Percentiles rank a stretch among this genome's conserved stretches.
Conservation (phyloP, 64 coral and sea anemone genomes). For the Stichodactyla helianthus region DNA sequence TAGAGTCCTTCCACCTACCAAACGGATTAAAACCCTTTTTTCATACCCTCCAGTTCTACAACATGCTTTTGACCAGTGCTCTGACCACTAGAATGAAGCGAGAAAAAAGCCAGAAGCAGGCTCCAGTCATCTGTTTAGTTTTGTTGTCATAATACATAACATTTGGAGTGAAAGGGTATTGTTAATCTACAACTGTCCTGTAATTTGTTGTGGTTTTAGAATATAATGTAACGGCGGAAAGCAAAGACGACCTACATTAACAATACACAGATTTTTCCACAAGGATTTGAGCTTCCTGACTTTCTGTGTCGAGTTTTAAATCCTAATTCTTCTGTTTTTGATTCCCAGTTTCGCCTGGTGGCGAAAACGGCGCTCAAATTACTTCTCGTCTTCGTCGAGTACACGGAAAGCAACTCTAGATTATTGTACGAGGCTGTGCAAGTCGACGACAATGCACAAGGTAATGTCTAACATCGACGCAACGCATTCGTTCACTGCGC, state of each 20-base stretch:
- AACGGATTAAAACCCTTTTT: neutral
- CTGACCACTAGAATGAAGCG: neutral
- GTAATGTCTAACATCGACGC: constrained; percentile 23
- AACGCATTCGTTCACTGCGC: neutral
- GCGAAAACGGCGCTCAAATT: constrained; percentile 95
- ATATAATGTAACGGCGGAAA: neutral
- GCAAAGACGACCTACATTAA: neutral
- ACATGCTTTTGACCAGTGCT: neutral
- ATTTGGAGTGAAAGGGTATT: neutral
- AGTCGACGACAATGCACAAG: constrained; percentile 74
- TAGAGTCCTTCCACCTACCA: neutral
- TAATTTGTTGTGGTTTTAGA: neutral
- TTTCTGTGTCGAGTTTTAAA: neutral
- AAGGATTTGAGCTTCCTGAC: neutral
- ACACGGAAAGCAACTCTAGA: constrained; percentile 90
- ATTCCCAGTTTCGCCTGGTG: constrained; percentile 79
- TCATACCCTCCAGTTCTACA: neutral
- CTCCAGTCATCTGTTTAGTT: neutral
- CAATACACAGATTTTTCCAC: neutral
- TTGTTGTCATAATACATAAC: constrained; percentile 16
- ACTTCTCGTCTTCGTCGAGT: constrained; percentile 95
- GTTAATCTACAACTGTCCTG: neutral
- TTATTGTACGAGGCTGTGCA: constrained; percentile 74
- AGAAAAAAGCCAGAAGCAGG: neutral
- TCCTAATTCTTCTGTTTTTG: neutral